phyloP scores from a whole-genome alignment of 2,113 vertebrate species.

The Aix galericulata region DNA sequence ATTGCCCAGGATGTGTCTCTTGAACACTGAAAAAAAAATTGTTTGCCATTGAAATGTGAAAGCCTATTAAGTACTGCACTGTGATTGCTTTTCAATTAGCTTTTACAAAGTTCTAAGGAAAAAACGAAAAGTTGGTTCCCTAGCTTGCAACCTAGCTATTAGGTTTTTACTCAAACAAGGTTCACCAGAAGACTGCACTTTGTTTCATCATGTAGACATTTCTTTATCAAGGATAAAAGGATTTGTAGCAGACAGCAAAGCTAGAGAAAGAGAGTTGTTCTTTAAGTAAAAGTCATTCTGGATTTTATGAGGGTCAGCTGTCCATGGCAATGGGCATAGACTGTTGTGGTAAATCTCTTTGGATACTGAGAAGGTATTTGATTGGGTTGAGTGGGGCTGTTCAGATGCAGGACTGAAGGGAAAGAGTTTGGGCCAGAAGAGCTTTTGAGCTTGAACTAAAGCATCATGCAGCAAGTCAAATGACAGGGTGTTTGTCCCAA shows the following conservation, averaged over 20 bases:
- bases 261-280: background rate
- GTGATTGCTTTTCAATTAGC: conserved; percentile 46
- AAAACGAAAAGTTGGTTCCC: background rate
- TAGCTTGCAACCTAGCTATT: background rate
- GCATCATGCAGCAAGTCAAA: background rate
- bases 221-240: conserved; percentile 1
- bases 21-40: background rate
- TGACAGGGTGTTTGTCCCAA: background rate
- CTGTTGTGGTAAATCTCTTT: background rate
- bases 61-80: conserved; percentile 2
- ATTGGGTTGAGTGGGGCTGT: background rate
- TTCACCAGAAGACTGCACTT: background rate
- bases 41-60: conserved; percentile 5
- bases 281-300: background rate
- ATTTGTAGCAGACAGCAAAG: background rate
- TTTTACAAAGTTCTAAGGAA: background rate
- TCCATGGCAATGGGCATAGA: background rate
- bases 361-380: background rate
- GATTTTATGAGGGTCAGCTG: background rate
- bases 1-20: background rate
- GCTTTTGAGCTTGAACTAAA: background rate
- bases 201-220: background rate
- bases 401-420: background rate
- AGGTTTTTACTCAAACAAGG: background rate
- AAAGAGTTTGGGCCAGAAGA: background rate